phyloP scores from a whole-genome alignment of 2,113 vertebrate species.

The Oryzias melastigma region DNA sequence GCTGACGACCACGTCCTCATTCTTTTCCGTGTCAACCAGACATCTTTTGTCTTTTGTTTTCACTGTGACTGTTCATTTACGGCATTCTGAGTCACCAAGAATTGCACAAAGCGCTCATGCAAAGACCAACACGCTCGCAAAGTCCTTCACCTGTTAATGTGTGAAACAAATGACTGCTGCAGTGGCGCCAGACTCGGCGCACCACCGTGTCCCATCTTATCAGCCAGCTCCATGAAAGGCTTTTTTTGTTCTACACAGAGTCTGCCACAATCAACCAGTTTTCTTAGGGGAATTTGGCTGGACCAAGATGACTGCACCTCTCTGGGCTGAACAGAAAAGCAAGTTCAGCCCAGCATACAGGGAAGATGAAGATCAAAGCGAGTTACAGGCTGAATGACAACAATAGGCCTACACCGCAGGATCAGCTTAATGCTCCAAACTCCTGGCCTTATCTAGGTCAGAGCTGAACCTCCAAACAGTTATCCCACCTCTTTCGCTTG shows the following conservation, averaged over 20 bases:
- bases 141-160: conserved; percentile 68
- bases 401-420: conserved; percentile 42
- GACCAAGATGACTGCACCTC: conserved; percentile 36
- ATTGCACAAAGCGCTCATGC: conserved; percentile 23
- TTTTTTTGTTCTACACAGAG: conserved; percentile 72
- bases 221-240: conserved; percentile 52
- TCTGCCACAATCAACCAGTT: conserved; percentile 47
- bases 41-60: conserved; percentile 19
- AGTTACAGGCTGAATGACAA: conserved; percentile 44
- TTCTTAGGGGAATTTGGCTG: conserved; percentile 44
- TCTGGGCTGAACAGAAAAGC: conserved; percentile 39
- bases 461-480: conserved; percentile 54
- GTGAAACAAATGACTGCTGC: conserved; percentile 56
- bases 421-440: conserved; percentile 41
- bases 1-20: conserved; percentile 44
- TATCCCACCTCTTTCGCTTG: conserved; percentile 37
- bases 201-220: conserved; percentile 62
- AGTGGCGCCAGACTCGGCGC: conserved; percentile 53
- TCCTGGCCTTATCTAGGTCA: conserved; percentile 63
- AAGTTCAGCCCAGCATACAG: conserved; percentile 22
- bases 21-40: conserved; percentile 35
- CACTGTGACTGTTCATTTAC: conserved; percentile 57
- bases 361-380: conserved; percentile 54
- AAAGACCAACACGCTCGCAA: conserved; percentile 7
- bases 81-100: conserved; percentile 36